A percentile compares a stretch with the other conserved stretches of the same genome.
Evolutionary conservation across 2,888 invertebrate genomes (phyloP).

Genomic region (Eupithecia inturbata): DNA sequence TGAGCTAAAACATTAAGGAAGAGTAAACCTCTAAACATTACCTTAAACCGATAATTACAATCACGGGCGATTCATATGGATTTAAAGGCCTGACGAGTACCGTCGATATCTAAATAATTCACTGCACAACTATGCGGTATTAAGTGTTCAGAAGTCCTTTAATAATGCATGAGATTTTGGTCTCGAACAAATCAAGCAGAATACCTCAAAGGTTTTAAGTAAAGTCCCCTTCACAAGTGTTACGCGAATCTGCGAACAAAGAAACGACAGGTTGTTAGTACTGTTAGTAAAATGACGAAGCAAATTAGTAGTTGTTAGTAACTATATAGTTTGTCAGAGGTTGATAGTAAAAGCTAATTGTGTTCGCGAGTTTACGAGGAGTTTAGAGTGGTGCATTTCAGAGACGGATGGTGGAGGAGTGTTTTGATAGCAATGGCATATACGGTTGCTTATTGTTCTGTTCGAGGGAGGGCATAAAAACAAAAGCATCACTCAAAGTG

Average conservation of each 20-base stretch:
- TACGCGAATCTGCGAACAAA: constrained; percentile 77
- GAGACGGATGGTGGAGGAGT: neutral
- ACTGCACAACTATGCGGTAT: constrained; percentile 40
- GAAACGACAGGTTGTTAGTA: constrained; percentile 73
- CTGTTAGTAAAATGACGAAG: constrained; percentile 63
- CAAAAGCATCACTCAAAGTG: neutral
- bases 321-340: constrained; percentile 14
- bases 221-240: constrained; percentile 48
- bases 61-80: neutral
- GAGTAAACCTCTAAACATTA: neutral
- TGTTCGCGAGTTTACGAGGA: constrained; percentile 9
- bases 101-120: constrained; percentile 49
- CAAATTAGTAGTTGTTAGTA: constrained; percentile 60
- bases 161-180: constrained; percentile 35
- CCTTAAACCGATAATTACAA: neutral
- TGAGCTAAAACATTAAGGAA: neutral
- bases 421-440: constrained; percentile 10
- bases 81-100: neutral
- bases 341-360: constrained; percentile 11
- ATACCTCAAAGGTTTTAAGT: constrained; percentile 42
- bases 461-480: neutral
- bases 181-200: constrained; percentile 10
- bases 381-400: constrained; percentile 20
- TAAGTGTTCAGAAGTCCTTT: constrained; percentile 45
- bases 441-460: constrained; percentile 1